Evolutionary conservation across 1,140 invertebrate species (phyloP).

Genomic region (Pseudobourletiella spinata): DNA sequence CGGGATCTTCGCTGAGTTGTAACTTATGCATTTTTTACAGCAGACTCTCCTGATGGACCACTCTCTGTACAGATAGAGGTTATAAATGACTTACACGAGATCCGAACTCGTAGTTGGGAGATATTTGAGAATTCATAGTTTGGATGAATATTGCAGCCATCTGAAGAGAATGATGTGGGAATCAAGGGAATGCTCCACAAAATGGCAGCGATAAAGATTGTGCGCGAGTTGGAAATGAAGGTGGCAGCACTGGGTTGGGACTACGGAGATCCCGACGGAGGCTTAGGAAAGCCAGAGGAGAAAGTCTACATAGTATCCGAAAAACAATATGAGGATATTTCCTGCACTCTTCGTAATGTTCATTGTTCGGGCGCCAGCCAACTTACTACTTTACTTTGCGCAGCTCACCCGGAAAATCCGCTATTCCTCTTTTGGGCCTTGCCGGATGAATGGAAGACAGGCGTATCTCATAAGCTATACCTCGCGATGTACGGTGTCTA

Average conservation of each 20-base stretch:
- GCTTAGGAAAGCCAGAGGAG: too few relatives aligned
- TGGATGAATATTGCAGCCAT: too few relatives aligned
- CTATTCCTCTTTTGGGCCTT: too few relatives aligned
- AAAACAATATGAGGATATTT: not conserved
- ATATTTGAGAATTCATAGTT: not conserved
- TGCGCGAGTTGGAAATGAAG: conserved; percentile 36
- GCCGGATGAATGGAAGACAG: too few relatives aligned
- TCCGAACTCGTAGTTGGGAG: too few relatives aligned
- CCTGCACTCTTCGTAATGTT: too few relatives aligned
- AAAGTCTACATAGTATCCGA: not conserved
- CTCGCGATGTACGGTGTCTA: too few relatives aligned
- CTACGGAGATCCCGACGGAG: not conserved
- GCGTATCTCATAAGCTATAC: too few relatives aligned
- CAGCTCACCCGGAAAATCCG: too few relatives aligned
- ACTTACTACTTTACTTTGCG: too few relatives aligned
- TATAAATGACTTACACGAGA: not conserved
- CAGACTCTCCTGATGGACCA: conserved; percentile 32
- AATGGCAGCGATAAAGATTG: conserved; percentile 34
- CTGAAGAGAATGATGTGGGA: conserved; percentile 13
- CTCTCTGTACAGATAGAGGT: conserved; percentile 18
- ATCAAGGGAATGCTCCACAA: conserved; percentile 24
- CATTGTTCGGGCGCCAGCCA: conserved; percentile 9
- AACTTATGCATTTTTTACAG: conserved; percentile 19
- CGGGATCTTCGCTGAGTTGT: conserved; percentile 25
- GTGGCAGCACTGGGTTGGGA: not conserved